Evolutionary conservation across 2,797 vertebrate species (phyloP).

Genomic region (Helicolenus hilgendorfi): DNA sequence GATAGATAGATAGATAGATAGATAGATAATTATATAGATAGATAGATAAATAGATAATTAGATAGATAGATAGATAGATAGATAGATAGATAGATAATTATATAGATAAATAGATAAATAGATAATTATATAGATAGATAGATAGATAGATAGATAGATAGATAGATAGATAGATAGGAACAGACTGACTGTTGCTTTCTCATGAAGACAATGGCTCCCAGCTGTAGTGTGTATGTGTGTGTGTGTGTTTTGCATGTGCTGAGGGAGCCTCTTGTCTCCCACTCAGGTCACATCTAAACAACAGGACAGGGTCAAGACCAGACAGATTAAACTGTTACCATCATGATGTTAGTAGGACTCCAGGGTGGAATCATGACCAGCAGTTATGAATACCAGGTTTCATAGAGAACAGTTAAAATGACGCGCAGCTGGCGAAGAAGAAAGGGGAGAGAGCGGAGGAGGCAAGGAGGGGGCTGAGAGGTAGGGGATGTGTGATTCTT

Average conservation of each 20-base stretch:
- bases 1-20: neutral
- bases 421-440: conserved; percentile 81
- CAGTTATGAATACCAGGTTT: conserved; percentile 87
- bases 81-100: neutral
- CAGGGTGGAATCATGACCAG: conserved; percentile 81
- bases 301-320: conserved; percentile 80
- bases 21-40: neutral
- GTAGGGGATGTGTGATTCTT: conserved; percentile 55
- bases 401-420: conserved; percentile 78
- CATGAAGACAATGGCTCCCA: conserved; percentile 78
- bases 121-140: neutral
- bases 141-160: neutral
- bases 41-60: conserved; percentile 21
- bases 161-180: neutral
- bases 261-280: conserved; percentile 75
- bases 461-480: conserved; percentile 40
- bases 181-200: conserved; percentile 45
- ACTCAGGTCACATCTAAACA: conserved; percentile 87
- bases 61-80: conserved; percentile 31
- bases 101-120: conserved; percentile 25
- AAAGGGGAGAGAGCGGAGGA: conserved; percentile 43
- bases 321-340: conserved; percentile 81
- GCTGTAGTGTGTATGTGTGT: conserved; percentile 51
- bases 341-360: conserved; percentile 83
- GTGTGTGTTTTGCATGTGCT: conserved; percentile 20